These are phyloP conservation scores for Ctenochaetus hawaiiensis DNA, from an alignment of 2,797 vertebrate species.

Conservation along the genomic window DNA sequence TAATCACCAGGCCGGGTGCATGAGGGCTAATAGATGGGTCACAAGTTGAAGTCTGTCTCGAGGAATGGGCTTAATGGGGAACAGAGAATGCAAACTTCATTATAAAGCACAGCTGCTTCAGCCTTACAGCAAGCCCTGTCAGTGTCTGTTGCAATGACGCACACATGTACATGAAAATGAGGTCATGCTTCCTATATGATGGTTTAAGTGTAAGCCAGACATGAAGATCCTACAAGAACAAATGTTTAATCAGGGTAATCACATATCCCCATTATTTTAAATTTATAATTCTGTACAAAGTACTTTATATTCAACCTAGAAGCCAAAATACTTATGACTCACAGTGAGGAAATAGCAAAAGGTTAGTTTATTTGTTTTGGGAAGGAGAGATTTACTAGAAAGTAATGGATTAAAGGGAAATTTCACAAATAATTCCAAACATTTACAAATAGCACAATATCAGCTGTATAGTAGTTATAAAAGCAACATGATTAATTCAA, in stretches of 20 bases:
- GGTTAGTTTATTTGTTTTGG: not conserved
- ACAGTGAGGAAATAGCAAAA: not conserved
- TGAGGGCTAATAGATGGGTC: constrained; percentile 85
- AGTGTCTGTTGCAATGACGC: constrained; percentile 36
- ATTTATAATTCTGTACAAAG: not conserved
- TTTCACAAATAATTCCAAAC: constrained; percentile 9
- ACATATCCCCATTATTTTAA: not conserved
- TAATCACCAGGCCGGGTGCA: constrained; percentile 85
- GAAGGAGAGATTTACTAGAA: constrained; percentile 10
- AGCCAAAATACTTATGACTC: not conserved
- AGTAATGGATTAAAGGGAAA: constrained; percentile 33
- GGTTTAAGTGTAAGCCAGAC: constrained; percentile 15
- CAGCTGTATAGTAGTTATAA: not conserved
- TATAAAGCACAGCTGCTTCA: constrained; percentile 77
- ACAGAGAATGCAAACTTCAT: constrained; percentile 86
- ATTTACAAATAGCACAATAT: constrained; percentile 13
- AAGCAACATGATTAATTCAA: not conserved
- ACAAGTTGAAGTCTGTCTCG: constrained; percentile 83
- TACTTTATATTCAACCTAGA: not conserved
- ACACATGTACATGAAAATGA: constrained; percentile 9
- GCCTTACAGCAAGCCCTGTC: constrained; percentile 43
- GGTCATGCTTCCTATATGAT: constrained; percentile 15
- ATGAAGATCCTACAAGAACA: constrained; percentile 3
- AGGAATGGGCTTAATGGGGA: constrained; percentile 85
- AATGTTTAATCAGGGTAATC: not conserved